Percentiles rank a stretch among this genome's conserved stretches.
Evolutionary conservation across 2,113 vertebrate species (phyloP).

Genomic region (Cyrtonyx montezumae): DNA sequence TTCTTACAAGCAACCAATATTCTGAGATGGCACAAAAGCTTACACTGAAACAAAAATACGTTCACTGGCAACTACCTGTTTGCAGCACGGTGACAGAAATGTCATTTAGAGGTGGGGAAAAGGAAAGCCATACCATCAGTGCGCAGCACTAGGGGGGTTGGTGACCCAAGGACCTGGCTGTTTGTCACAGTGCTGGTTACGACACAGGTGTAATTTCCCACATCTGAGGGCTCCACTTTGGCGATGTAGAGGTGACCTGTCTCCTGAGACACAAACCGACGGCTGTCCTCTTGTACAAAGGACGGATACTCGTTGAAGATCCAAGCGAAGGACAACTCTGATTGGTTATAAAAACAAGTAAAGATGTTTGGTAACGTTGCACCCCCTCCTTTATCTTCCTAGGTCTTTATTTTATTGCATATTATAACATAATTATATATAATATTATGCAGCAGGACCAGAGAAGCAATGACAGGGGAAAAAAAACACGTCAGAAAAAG

Average conservation of each 20-base stretch:
- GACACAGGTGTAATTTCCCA: slow-evolving; percentile 94
- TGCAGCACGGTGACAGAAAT: not conserved
- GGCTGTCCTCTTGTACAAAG: slow-evolving; percentile 91
- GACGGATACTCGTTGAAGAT: slow-evolving; percentile 93
- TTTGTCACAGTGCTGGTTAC: slow-evolving; percentile 84
- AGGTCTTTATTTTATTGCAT: not conserved
- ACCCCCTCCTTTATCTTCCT: not conserved
- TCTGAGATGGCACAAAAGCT: rapidly evolving
- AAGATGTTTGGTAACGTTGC: not conserved
- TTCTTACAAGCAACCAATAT: not conserved
- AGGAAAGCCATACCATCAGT: slow-evolving; percentile 84
- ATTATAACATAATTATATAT: rapidly evolving
- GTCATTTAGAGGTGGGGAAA: rapidly evolving
- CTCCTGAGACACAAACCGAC: slow-evolving; percentile 93
- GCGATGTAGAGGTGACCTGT: slow-evolving; percentile 94
- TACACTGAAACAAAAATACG: rapidly evolving
- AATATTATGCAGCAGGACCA: rapidly evolving
- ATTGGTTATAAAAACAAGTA: not conserved
- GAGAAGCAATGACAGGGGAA: not conserved
- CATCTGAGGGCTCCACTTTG: slow-evolving; percentile 91
- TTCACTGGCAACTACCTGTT: rapidly evolving
- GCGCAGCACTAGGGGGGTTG: slow-evolving; percentile 90
- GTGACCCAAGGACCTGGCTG: slow-evolving; percentile 85
- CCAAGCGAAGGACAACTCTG: slow-evolving; percentile 91
- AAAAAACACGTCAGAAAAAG: not conserved